A percentile compares a stretch with the other conserved stretches of the same genome.
Evolutionary conservation across 2,113 vertebrate genomes (phyloP).

Genomic region (Parotia lawesii): DNA sequence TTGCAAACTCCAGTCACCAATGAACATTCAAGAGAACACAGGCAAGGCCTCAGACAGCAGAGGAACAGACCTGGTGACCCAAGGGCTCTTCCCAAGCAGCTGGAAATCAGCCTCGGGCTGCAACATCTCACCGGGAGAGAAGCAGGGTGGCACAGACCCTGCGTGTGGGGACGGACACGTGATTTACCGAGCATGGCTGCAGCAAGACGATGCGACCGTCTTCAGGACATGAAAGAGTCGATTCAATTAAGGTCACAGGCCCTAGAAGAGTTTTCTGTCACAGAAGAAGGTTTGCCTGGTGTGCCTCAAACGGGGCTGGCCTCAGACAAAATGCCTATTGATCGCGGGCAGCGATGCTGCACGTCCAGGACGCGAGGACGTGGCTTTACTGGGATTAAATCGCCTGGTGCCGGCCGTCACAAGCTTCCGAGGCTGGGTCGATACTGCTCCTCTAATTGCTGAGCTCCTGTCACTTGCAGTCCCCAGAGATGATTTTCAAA

Average conservation of each 20-base stretch:
- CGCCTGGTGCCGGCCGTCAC: background rate
- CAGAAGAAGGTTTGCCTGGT: background rate
- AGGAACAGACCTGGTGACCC: background rate
- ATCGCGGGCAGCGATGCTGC: background rate
- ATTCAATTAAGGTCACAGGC: background rate
- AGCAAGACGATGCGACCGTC: fast-evolving
- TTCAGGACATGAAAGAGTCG: background rate
- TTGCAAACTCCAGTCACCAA: background rate
- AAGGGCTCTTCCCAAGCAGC: background rate
- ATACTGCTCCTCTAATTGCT: background rate
- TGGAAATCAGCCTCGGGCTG: background rate
- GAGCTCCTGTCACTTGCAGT: background rate
- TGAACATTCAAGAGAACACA: background rate
- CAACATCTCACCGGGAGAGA: background rate
- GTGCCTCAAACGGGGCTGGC: background rate
- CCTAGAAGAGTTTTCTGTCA: background rate
- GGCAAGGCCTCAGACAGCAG: background rate
- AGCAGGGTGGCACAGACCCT: background rate
- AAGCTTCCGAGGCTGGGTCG: background rate
- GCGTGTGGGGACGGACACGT: background rate
- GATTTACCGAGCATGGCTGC: background rate
- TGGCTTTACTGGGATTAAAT: background rate
- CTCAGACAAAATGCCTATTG: background rate
- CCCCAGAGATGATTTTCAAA: background rate
- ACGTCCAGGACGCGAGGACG: background rate